Evolutionary conservation across 2,888 invertebrate species (phyloP), one percentile per base, ranked within the genome.

Genomic region (Nemurella pictetii): DNA sequence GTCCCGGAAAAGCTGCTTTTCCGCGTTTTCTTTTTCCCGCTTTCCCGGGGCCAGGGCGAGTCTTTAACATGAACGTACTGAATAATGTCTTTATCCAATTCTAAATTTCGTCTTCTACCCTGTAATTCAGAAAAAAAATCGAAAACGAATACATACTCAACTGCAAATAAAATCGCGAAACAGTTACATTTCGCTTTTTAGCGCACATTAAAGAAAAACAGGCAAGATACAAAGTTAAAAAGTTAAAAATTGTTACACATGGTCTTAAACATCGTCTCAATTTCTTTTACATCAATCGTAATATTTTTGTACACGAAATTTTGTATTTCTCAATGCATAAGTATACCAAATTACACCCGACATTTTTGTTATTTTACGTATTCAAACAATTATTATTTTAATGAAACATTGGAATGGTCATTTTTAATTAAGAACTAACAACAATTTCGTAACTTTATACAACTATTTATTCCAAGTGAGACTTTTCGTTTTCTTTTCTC

Each of bases 311-410:
- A 78, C 30, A 75, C 75, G 15, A 75, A 75, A 9, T 26, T 78
- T 78, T 29, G 26, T n/a, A 30, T 82, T 82, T 55, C 55, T 55
- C 55, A 55, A 55, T 55, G 55, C 55, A 55, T 55, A 55, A 55
- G 55, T 72, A 82, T 82, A 82, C 55, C 55, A 82, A 82, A 55
- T 82, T 55, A 82, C 82, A 82, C 28, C 27, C 55, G 55, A 82
- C 82, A 82, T 36, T 82, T 72, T 55, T 55, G 55, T 55, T 55
- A 82, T 82, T 26, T 82, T 82, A 82, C 72, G 28, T 82, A 82
- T 82, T 72, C 82, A 82, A 82, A 82, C 82, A 82, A 82, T 80
- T 32, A 80, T 80, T 80, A 80, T 82, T 82, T 55, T 55, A 26
- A 27, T 27, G 55, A 82, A 26, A 82, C 55, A 72, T 28, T 55